phyloP scores from a whole-genome alignment of 2,797 vertebrate genomes.

The Acanthiza pusilla region DNA sequence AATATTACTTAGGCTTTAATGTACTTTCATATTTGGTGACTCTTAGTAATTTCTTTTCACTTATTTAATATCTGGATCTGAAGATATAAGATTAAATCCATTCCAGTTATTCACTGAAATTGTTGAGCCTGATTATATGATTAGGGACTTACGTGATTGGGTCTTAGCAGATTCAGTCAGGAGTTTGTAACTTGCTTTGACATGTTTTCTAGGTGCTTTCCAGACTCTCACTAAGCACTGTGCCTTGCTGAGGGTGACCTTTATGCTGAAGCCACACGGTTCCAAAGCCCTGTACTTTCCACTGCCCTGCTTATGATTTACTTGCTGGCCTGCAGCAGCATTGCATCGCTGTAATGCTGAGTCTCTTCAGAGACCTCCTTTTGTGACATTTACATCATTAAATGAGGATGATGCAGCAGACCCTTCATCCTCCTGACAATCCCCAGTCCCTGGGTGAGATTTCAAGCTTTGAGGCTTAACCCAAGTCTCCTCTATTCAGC shows the following conservation, averaged over 20 bases:
- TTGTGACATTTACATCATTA: not conserved
- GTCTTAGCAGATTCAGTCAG: not conserved
- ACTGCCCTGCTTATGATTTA: not conserved
- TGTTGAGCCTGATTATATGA: not conserved
- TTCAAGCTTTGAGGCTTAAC: not conserved
- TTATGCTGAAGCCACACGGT: not conserved
- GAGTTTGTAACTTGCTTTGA: conserved; percentile 25
- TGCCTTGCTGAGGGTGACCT: not conserved
- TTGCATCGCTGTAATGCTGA: not conserved
- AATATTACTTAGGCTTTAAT: not conserved
- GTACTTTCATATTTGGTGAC: not conserved
- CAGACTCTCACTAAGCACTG: not conserved
- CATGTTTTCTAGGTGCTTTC: conserved; percentile 26
- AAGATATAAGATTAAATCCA: not conserved
- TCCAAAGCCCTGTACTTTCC: not conserved
- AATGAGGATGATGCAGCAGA: not conserved
- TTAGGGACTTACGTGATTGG: not conserved
- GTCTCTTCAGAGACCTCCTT: not conserved
- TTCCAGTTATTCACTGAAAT: not conserved
- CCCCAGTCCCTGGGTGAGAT: not conserved
- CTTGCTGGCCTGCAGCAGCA: not conserved
- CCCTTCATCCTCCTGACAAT: not conserved
- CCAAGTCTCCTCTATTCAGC: not conserved
- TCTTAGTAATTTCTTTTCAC: not conserved
- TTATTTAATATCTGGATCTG: not conserved